phyloP scores from a whole-genome alignment of 2,797 vertebrate species.

The Cheirogaleus major region DNA sequence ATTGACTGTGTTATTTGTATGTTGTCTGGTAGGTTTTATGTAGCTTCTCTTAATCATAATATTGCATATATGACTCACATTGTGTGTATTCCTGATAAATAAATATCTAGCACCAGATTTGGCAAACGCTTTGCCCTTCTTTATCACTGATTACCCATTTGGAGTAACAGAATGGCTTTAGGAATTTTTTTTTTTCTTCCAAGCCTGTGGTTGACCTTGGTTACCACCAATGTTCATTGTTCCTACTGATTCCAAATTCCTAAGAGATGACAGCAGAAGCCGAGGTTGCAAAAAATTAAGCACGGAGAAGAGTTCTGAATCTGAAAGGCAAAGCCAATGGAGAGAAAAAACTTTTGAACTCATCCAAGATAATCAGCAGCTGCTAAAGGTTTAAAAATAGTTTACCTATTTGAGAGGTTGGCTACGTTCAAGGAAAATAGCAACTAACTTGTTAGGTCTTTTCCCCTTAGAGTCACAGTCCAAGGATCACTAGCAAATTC shows the following conservation, averaged over 20 bases:
- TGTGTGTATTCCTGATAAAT: neutral
- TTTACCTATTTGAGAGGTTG: neutral
- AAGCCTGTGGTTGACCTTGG: constrained; percentile 37
- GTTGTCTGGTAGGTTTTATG: neutral
- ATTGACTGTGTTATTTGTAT: neutral
- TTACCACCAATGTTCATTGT: neutral
- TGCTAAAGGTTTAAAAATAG: neutral
- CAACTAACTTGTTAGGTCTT: constrained; percentile 21
- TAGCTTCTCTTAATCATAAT: neutral
- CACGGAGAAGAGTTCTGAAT: neutral
- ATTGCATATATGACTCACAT: neutral
- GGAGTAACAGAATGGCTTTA: neutral
- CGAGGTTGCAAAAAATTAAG: neutral
- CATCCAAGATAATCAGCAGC: neutral
- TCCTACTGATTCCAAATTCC: neutral
- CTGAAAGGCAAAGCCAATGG: neutral
- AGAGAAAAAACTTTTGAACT: neutral
- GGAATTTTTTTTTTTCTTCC: neutral
- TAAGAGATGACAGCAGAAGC: constrained; percentile 37
- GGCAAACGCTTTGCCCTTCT: neutral
- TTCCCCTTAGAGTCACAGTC: constrained; percentile 30
- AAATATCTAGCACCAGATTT: neutral
- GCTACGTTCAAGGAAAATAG: neutral
- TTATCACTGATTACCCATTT: neutral
- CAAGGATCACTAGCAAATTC: constrained; percentile 44